A percentile compares a stretch with the other conserved stretches of the same genome.
Evolutionary conservation across 2,888 invertebrate genomes (phyloP).

Genomic region (Torymus texanus): DNA sequence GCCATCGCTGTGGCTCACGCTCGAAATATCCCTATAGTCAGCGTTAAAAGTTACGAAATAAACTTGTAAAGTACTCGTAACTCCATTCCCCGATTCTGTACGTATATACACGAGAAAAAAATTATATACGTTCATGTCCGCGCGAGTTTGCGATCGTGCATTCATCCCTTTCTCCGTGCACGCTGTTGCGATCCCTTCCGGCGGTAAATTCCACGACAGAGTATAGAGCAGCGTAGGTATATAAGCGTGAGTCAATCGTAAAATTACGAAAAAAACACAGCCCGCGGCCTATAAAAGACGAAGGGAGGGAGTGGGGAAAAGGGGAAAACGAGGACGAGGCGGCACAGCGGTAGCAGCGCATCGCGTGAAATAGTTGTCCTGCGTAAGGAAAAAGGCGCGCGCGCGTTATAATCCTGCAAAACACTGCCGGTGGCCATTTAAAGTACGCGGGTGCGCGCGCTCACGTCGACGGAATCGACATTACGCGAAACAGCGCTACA

Average conservation of each 20-base stretch:
- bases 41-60: conserved; percentile 40
- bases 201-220: background rate
- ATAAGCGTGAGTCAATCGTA: conserved; percentile 41
- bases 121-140: conserved; percentile 21
- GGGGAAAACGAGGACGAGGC: conserved; percentile 1
- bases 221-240: background rate
- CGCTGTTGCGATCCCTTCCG: background rate
- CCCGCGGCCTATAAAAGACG: conserved; percentile 39
- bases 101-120: background rate
- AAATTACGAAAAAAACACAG: conserved; percentile 45
- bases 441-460: background rate
- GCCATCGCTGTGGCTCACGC: background rate
- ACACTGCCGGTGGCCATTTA: conserved; percentile 32
- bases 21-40: conserved; percentile 28
- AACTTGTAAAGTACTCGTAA: conserved; percentile 46
- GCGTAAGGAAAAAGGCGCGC: background rate
- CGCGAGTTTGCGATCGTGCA: too few species aligned
- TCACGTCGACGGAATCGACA: conserved; percentile 29
- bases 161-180: too few species aligned
- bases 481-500: conserved; percentile 25
- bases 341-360: background rate
- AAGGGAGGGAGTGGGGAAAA: background rate
- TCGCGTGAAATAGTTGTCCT: conserved; percentile 9
- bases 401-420: conserved; percentile 27
- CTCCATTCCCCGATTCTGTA: background rate